phyloP scores from a whole-genome alignment of 2,797 vertebrate genomes.

The Podargus strigoides region DNA sequence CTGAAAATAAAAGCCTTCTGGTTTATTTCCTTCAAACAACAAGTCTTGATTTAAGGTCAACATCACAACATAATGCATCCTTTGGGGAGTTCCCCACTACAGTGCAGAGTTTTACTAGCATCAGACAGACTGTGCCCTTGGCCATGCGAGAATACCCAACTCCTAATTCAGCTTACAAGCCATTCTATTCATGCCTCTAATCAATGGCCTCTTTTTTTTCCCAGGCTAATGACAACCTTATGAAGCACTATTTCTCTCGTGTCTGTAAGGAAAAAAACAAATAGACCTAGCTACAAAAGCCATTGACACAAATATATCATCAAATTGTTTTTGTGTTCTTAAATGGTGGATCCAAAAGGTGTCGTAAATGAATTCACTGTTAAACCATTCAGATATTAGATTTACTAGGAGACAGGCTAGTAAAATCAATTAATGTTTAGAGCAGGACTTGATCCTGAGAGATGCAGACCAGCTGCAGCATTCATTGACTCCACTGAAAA shows the following conservation, averaged over 20 bases:
- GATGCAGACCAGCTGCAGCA: neutral
- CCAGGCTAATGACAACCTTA: conserved; percentile 18
- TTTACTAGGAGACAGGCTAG: neutral
- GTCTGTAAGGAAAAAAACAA: neutral
- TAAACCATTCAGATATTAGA: neutral
- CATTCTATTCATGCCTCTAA: conserved; percentile 32
- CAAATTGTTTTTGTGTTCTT: conserved; percentile 8
- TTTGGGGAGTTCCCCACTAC: neutral
- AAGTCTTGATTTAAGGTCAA: conserved; percentile 19
- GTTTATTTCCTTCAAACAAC: neutral
- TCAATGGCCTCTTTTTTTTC: conserved; percentile 30
- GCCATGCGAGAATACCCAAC: neutral
- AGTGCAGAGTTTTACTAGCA: conserved; percentile 32
- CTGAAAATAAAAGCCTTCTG: neutral
- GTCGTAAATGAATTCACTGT: neutral
- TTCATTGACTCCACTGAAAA: neutral
- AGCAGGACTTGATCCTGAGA: neutral
- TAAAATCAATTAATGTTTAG: conserved; percentile 32
- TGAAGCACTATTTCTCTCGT: conserved; percentile 43
- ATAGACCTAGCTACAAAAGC: conserved; percentile 8
- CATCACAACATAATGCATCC: neutral
- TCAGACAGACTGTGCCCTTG: conserved; percentile 11
- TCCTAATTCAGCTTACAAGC: conserved; percentile 19
- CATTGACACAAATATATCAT: neutral
- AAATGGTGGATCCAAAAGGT: conserved; percentile 4